Conservation (phyloP, 2,113 vertebrate species). For the Pelecanoides urinatrix region DNA sequence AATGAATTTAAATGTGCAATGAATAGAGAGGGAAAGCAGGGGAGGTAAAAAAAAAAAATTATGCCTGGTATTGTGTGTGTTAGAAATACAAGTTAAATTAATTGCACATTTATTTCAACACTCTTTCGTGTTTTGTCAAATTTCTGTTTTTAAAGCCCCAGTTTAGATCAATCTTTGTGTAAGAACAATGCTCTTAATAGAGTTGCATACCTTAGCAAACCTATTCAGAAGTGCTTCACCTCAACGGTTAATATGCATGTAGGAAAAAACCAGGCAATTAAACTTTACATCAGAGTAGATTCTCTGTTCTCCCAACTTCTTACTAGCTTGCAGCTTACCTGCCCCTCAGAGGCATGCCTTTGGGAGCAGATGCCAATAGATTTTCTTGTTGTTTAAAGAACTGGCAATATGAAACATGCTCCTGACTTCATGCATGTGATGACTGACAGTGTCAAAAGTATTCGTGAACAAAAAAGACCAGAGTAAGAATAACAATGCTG, state of each 20-base stretch:
- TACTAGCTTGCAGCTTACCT: background rate
- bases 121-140: background rate
- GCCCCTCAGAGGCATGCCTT: background rate
- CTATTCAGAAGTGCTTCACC: background rate
- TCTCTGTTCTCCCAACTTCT: background rate
- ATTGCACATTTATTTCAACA: conserved; percentile 36
- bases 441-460: background rate
- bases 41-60: conserved; percentile 42
- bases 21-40: conserved; percentile 7
- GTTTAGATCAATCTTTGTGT: background rate
- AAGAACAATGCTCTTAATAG: background rate
- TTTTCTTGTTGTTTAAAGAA: background rate
- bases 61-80: background rate
- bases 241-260: background rate
- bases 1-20: conserved; percentile 54
- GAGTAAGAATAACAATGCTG: background rate
- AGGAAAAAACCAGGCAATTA: background rate
- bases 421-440: background rate
- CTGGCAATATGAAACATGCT: background rate
- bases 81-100: conserved; percentile 54
- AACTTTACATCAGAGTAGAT: background rate
- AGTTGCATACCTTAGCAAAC: background rate
- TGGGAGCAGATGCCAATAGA: background rate
- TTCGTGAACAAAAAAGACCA: background rate
- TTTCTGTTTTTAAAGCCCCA: background rate